Conservation (phyloP, 2,797 vertebrate species). For the Galaxias olidus region DNA sequence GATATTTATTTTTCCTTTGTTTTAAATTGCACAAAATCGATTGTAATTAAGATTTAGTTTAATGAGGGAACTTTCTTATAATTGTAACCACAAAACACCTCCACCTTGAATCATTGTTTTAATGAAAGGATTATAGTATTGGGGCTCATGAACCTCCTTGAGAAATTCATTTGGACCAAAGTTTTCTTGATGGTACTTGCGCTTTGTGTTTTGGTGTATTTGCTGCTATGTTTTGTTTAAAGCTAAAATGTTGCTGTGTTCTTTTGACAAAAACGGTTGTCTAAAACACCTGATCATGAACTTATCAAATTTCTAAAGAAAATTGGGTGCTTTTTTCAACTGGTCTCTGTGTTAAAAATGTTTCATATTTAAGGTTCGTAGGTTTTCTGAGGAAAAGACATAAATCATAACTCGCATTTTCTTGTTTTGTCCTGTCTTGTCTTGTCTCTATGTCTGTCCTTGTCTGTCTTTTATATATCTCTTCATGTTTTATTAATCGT, state of each 20-base stretch:
- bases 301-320: not conserved
- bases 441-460: slow-evolving; percentile 39
- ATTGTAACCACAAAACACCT: too few species aligned
- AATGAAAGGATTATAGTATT: not conserved
- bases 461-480: slow-evolving; percentile 69
- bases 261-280: slow-evolving; percentile 51
- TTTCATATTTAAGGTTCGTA: slow-evolving; percentile 27
- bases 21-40: not conserved
- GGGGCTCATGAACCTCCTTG: slow-evolving; percentile 11
- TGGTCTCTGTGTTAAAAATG: slow-evolving; percentile 38
- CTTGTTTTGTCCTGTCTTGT: slow-evolving; percentile 82
- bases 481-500: slow-evolving; percentile 48
- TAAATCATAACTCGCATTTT: slow-evolving; percentile 82
- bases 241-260: slow-evolving; percentile 26
- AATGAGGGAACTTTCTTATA: too few species aligned
- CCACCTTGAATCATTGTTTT: too few species aligned
- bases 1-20: not conserved
- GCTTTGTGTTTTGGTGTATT: slow-evolving; percentile 29
- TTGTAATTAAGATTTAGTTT: not conserved
- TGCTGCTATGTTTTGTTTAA: slow-evolving; percentile 36
- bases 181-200: slow-evolving; percentile 26
- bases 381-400: slow-evolving; percentile 48
- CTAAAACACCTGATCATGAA: slow-evolving; percentile 67
- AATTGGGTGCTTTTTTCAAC: slow-evolving; percentile 74
- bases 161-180: slow-evolving; percentile 62